Conservation (phyloP, 2,797 vertebrate genomes). For the Malurus splendens region DNA sequence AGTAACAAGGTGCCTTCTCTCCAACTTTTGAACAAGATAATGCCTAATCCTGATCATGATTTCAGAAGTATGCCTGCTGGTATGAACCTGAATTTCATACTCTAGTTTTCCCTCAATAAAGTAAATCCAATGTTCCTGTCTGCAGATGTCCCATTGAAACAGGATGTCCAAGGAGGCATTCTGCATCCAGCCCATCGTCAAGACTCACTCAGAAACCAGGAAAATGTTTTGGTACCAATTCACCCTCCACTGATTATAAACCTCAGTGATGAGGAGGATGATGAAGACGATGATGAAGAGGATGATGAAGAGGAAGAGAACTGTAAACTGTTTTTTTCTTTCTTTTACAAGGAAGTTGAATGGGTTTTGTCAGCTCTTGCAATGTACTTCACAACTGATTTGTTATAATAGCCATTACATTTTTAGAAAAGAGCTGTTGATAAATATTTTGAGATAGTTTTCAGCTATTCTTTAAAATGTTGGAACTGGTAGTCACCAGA, state of each 20-base stretch:
- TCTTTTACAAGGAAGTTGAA: neutral
- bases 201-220: conserved; percentile 42
- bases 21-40: neutral
- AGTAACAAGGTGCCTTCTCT: neutral
- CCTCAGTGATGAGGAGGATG: conserved; percentile 59
- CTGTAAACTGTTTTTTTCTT: conserved; percentile 36
- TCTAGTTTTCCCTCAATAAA: neutral
- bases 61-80: neutral
- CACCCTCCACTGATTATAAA: conserved; percentile 68
- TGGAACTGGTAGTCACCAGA: neutral
- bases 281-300: conserved; percentile 53
- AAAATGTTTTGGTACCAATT: conserved; percentile 52
- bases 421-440: neutral
- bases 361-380: neutral
- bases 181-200: conserved; percentile 11
- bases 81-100: neutral
- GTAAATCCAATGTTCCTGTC: neutral
- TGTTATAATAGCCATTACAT: neutral
- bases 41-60: neutral
- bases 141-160: conserved; percentile 48
- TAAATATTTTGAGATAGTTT: neutral
- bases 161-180: conserved; percentile 52
- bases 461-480: neutral
- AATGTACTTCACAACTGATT: neutral
- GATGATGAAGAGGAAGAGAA: conserved; percentile 16